Conservation (phyloP, 1,140 invertebrate genomes). For the Coelopa frigida region DNA sequence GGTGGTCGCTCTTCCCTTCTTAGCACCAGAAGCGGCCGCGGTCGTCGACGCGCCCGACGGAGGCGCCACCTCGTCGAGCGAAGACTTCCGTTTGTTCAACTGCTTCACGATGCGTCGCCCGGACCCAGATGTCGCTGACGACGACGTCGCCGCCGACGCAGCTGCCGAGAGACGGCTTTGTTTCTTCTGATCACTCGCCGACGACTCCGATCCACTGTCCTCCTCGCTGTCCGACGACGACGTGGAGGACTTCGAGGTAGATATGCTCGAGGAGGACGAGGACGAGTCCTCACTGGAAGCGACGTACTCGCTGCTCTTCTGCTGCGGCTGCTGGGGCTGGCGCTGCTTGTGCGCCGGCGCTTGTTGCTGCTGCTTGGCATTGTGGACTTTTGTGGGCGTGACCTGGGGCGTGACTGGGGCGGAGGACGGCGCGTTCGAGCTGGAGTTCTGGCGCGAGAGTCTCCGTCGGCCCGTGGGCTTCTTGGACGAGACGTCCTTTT, state of each 20-base stretch:
- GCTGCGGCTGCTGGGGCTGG: neutral
- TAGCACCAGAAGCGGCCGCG: neutral
- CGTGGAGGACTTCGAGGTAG: slow-evolving; percentile 13
- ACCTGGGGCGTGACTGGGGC: slow-evolving; percentile 2
- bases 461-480: slow-evolving; percentile 7
- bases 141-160: neutral
- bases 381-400: neutral
- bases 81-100: slow-evolving; percentile 23
- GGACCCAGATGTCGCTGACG: neutral
- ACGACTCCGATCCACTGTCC: neutral
- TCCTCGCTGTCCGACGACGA: slow-evolving; percentile 13
- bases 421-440: neutral
- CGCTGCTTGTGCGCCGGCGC: neutral
- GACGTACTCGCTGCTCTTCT: neutral
- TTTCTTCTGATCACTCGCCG: slow-evolving; percentile 5
- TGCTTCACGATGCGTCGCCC: slow-evolving; percentile 12
- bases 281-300: slow-evolving; percentile 11
- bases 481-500: slow-evolving; percentile 30
- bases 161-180: too few relatives aligned
- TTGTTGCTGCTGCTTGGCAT: neutral
- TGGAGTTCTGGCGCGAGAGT: slow-evolving; percentile 13
- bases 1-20: neutral
- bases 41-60: neutral
- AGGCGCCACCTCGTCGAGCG: slow-evolving; percentile 7
- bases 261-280: slow-evolving; percentile 10